Evolutionary conservation across 2,113 vertebrate species (phyloP).

Genomic region (Brachypteracias leptosomus): DNA sequence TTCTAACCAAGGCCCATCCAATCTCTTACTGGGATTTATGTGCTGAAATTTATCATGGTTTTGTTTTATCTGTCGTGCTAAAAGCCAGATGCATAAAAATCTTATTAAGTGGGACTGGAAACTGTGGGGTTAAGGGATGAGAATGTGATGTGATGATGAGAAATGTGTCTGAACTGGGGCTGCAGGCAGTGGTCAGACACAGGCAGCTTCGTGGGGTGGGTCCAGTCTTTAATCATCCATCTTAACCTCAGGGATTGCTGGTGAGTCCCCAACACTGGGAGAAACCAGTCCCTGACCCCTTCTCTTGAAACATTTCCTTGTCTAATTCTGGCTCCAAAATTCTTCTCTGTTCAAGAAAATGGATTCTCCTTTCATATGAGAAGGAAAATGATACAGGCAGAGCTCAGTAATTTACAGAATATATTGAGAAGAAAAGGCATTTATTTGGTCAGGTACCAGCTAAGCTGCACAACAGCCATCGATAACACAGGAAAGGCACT

Average conservation of each 20-base stretch:
- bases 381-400: background rate
- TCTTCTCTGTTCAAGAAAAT: background rate
- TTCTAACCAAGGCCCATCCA: background rate
- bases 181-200: background rate
- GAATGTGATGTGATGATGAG: background rate
- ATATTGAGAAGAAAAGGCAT: background rate
- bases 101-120: background rate
- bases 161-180: background rate
- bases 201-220: fast-evolving
- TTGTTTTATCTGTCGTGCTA: background rate
- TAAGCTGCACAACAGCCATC: background rate
- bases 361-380: background rate
- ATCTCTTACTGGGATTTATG: background rate
- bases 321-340: background rate
- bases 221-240: fast-evolving
- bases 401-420: background rate
- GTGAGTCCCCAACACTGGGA: fast-evolving
- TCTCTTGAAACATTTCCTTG: background rate
- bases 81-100: background rate
- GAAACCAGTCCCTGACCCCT: fast-evolving
- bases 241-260: background rate
- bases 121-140: background rate
- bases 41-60: background rate
- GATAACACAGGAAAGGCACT: background rate
- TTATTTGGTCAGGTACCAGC: background rate